Base-by-base conservation (phyloP, 2,888 invertebrate genomes). In the Anaspis maculata region DNA sequence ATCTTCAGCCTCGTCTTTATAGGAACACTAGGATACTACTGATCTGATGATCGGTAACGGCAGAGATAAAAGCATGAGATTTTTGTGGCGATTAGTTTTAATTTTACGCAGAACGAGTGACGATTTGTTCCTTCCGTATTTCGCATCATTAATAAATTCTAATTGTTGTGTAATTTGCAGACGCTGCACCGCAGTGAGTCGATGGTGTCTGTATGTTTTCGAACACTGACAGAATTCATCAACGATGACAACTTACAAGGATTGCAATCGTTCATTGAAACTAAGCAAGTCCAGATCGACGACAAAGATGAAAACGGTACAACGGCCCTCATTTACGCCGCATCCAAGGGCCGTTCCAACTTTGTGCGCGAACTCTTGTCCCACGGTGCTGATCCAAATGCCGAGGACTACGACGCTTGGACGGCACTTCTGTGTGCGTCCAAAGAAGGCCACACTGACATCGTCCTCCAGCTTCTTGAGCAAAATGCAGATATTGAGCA, bases 321-420 rank as follows among this genome's bases (percentile, higher is more conserved):
- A 41, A 94, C 95, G 28, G 86, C 89, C 31, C 83, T 98, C 59
- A 94, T 96, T 74, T 78, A 86, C 57, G 94, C 95, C 27, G 79
- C 90, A 38, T 77, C 84, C 56, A 83, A 82, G 53, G 96, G 95
- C 15, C 83, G 88, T 54, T 68, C 78, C 33, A 77, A 79, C 25
- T 86, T 95, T 63, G 89, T 87, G 29, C 77, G 84, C 31, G 78
- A 88, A 55, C 74, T 98, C 41, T 71, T 97, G 46, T 78, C 82
- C 33, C 84, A 89, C 60, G 91, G 92, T 38, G 94, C 95, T 16
- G 96, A 97, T 68, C 81, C 90, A 11, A 84, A 89, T 63, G 82
- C 85, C 9, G 84, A 88, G 54, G 97, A 97, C 66, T 75, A 79
- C 54, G 96, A 97, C 61, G 87, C 88, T 50, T 95, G 96, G 91